A percentile compares a stretch with the other conserved stretches of the same genome.
Evolutionary conservation across 1,140 invertebrate species (phyloP).

Genomic region (Bombus impatiens): DNA sequence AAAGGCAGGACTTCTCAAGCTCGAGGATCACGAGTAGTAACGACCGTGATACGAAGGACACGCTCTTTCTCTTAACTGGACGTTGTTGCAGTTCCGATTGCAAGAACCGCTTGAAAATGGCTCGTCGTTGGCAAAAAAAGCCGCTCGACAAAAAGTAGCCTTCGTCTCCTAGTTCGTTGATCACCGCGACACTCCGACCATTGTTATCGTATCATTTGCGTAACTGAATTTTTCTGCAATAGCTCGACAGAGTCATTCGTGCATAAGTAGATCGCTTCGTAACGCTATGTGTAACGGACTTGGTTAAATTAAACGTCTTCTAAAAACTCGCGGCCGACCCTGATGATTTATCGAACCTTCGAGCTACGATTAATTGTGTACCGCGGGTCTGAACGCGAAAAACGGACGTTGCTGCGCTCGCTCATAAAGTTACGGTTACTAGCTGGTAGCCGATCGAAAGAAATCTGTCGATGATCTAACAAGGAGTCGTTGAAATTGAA

Average conservation of each 20-base stretch:
- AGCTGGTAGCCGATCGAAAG: neutral
- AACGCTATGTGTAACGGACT: neutral
- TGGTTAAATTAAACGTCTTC: constrained; percentile 15
- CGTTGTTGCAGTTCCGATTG: neutral
- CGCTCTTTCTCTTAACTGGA: constrained; percentile 8
- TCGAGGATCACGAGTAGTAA: constrained; percentile 29
- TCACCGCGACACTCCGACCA: constrained; percentile 50
- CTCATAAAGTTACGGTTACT: neutral
- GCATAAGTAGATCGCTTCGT: neutral
- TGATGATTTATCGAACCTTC: constrained; percentile 15
- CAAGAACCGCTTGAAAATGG: constrained; percentile 53
- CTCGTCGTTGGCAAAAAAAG: constrained; percentile 16
- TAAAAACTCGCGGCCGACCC: neutral
- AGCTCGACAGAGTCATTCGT: neutral
- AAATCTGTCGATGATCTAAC: neutral
- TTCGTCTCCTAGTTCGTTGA: constrained; percentile 60
- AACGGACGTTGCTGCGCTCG: neutral
- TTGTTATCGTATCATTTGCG: constrained; percentile 52
- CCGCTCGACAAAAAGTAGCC: constrained; percentile 51
- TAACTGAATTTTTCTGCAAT: constrained; percentile 49
- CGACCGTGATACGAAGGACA: constrained; percentile 57
- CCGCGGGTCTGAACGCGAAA: neutral
- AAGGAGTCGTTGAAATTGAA: neutral
- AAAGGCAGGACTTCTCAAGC: constrained; percentile 29
- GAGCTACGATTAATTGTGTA: constrained; percentile 27